Conservation (phyloP, 1,140 invertebrate species). For the Heliothis virescens region DNA sequence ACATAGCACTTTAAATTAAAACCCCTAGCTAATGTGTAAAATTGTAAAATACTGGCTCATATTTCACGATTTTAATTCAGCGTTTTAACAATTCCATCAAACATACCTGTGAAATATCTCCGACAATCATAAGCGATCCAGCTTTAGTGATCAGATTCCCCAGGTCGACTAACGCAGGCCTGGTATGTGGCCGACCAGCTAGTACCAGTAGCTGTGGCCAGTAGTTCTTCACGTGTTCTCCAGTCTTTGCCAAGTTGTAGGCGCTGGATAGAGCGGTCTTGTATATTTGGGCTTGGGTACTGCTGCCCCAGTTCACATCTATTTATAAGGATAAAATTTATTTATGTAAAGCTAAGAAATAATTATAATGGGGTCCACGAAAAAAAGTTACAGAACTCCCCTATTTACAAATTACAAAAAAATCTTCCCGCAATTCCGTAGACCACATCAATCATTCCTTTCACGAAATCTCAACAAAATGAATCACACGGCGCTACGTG, state of each 20-base stretch:
- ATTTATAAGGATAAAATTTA: conserved; percentile 5
- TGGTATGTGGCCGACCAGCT: conserved; percentile 91
- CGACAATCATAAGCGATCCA: conserved; percentile 96
- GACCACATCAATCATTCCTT: not conserved
- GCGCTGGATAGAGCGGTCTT: conserved; percentile 95
- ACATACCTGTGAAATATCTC: conserved; percentile 90
- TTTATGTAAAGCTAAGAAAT: too few relatives aligned
- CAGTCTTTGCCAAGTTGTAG: conserved; percentile 92
- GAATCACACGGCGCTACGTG: not conserved
- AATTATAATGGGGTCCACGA: too few relatives aligned
- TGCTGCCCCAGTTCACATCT: conserved; percentile 99
- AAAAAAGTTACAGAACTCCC: too few relatives aligned
- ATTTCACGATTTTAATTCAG: too few relatives aligned
- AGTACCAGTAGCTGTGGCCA: conserved; percentile 96
- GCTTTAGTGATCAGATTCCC: conserved; percentile 97
- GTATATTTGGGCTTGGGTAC: conserved; percentile 98
- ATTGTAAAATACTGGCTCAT: too few relatives aligned
- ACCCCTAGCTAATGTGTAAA: too few relatives aligned
- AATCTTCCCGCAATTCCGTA: not conserved
- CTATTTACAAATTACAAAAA: too few relatives aligned
- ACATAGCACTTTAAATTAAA: too few relatives aligned
- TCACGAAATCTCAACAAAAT: conserved; percentile 2
- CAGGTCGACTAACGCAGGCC: conserved; percentile 96
- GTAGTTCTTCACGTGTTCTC: conserved; percentile 99
- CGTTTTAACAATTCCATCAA: not conserved